These are phyloP conservation scores for Platorchestia sp. DNA, from an alignment of 1,140 invertebrate genomes.

Conservation along the genomic window DNA sequence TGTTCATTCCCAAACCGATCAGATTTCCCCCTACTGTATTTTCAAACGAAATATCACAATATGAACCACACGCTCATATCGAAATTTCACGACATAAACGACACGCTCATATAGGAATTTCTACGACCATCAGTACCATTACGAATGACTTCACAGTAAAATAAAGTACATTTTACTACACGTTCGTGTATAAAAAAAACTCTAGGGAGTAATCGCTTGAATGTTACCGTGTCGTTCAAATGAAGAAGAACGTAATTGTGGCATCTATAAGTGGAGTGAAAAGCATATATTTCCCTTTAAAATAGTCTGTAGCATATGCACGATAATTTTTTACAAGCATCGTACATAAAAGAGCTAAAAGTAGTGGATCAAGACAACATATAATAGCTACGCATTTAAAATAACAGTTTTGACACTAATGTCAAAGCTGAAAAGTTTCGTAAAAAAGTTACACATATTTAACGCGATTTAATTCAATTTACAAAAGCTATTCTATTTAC, in stretches of 20 bases:
- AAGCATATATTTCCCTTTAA: not conserved
- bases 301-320: not conserved
- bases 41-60: not conserved
- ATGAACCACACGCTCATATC: not conserved
- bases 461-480: not conserved
- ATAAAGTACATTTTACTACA: not conserved
- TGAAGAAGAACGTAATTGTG: not conserved
- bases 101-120: not conserved
- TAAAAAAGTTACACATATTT: not conserved
- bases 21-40: not conserved
- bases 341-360: not conserved
- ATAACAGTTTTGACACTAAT: not conserved
- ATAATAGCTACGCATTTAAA: not conserved
- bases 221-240: not conserved
- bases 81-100: not conserved
- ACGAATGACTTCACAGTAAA: not conserved
- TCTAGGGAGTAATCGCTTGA: too few relatives aligned
- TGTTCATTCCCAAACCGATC: not conserved
- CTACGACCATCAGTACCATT: not conserved
- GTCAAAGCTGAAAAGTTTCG: not conserved
- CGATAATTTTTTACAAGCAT: not conserved
- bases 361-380: not conserved
- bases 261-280: not conserved
- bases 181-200: too few relatives aligned
- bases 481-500: conserved; percentile 2